Evolutionary conservation across 2,113 vertebrate species (phyloP).

Genomic region (Raja brachyura): DNA sequence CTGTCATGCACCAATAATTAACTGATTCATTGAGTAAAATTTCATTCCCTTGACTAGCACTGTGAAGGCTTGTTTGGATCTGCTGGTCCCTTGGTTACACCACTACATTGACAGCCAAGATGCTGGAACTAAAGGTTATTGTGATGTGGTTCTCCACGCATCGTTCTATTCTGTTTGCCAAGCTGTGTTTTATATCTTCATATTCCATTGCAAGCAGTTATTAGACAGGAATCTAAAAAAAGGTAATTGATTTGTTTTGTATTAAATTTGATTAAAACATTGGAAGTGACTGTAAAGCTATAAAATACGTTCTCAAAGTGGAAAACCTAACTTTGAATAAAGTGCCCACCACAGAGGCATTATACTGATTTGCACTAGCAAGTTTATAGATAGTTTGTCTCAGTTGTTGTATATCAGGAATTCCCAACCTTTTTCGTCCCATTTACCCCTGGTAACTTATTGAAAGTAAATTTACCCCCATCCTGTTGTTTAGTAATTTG

Average conservation of each 20-base stretch:
- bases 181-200: slow-evolving; percentile 79
- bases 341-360: too few relatives aligned
- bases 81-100: slow-evolving; percentile 84
- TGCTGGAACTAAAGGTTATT: slow-evolving; percentile 65
- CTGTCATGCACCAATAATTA: not conserved
- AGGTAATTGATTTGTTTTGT: slow-evolving; percentile 57
- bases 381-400: not conserved
- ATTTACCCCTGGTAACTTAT: too few relatives aligned
- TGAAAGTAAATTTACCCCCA: too few relatives aligned
- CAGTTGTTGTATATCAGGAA: not conserved
- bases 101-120: slow-evolving; percentile 84
- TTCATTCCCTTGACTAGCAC: slow-evolving; percentile 58
- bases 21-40: not conserved
- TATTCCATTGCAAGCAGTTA: slow-evolving; percentile 81
- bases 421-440: too few relatives aligned
- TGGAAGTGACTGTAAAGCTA: not conserved
- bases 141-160: slow-evolving; percentile 80
- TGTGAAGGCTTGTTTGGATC: slow-evolving; percentile 81
- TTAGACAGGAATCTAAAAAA: slow-evolving; percentile 79
- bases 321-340: not conserved
- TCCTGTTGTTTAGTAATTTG: too few relatives aligned
- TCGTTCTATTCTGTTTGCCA: slow-evolving; percentile 86
- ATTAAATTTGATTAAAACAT: not conserved
- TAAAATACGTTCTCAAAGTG: not conserved
- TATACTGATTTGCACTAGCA: not conserved